These are phyloP conservation scores for Hylyphantes graminicola DNA, from an alignment of 1,140 invertebrate genomes.

Conservation along the genomic window DNA sequence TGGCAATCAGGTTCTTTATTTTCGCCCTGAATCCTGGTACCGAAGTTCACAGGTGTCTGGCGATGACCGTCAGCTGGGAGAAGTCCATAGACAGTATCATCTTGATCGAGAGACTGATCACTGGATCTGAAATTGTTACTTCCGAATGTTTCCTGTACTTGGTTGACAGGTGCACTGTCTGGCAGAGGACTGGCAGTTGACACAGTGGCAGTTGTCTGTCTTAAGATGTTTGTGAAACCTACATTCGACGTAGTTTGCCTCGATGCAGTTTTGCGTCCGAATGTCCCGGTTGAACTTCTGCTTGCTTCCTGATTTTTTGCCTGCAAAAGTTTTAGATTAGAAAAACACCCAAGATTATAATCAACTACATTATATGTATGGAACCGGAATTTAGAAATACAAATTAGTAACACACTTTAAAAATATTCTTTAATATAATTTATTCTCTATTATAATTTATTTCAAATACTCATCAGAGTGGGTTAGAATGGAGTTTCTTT, in stretches of 20 bases:
- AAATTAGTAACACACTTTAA: too few relatives aligned
- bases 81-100: slow-evolving; percentile 7
- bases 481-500: too few relatives aligned
- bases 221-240: neutral
- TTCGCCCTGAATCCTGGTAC: neutral
- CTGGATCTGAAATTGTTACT: neutral
- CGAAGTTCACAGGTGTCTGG: neutral
- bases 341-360: too few relatives aligned
- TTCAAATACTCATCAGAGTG: too few relatives aligned
- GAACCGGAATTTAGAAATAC: too few relatives aligned
- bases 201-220: neutral
- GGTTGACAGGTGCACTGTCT: neutral
- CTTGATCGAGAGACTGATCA: neutral
- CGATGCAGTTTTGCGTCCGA: slow-evolving; percentile 4
- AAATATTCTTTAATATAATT: too few relatives aligned
- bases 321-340: neutral
- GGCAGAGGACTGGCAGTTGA: neutral
- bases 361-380: too few relatives aligned
- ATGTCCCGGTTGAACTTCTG: neutral
- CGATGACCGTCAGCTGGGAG: neutral
- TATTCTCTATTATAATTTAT: too few relatives aligned
- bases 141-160: neutral
- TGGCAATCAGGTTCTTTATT: neutral
- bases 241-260: neutral
- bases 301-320: neutral